Evolutionary conservation across 2,888 invertebrate genomes (phyloP), one percentile per base, ranked within the genome.

Genomic region (Tipula helvola): DNA sequence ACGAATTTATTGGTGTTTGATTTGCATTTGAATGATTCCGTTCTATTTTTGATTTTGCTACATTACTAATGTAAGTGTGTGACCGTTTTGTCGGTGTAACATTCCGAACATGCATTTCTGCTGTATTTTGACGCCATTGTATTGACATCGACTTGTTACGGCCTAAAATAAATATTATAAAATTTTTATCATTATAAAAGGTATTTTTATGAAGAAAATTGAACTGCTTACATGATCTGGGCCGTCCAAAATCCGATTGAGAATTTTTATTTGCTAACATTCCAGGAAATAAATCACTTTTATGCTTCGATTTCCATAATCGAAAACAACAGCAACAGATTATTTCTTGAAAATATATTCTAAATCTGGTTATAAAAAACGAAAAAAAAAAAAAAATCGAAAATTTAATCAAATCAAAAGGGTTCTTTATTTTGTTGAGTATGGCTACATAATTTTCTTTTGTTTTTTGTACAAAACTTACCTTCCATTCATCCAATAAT

Each of bases 401-500:
- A 39, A 39, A 57, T 16, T 57, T 5, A n/a, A 57, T 57, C 28
- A 52, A 36, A 86, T 42, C n/a, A 36, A 36, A 41, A 87, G 13
- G 57, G 16, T 41, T 36, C 85, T n/a, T 41, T 2, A 84, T 57
- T n/a, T 83, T 28, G 28, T 52, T 52, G 28, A 28, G 28, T 28
- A 16, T 52, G 47, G 47, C 13, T 52, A 52, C 41, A 47, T 13
- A 44, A 7, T 39, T 39, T 39, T 39, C 39, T 39, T 39, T 44
- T 44, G 52, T 57, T 16, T 5, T 16, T 28, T 71, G 10, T 28
- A 3, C 12, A 83, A 86, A 36, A 91, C 92, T 93, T 91, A 96
- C 96, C 95, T 95, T 88, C 96, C 95, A 91, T 97, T 97, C 97
- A 97, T 97, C 96, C 97, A 97, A 90, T 97, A 97, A 91, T 97